phyloP scores from a whole-genome alignment of 2,113 vertebrate species.

The Etheostoma spectabile region DNA sequence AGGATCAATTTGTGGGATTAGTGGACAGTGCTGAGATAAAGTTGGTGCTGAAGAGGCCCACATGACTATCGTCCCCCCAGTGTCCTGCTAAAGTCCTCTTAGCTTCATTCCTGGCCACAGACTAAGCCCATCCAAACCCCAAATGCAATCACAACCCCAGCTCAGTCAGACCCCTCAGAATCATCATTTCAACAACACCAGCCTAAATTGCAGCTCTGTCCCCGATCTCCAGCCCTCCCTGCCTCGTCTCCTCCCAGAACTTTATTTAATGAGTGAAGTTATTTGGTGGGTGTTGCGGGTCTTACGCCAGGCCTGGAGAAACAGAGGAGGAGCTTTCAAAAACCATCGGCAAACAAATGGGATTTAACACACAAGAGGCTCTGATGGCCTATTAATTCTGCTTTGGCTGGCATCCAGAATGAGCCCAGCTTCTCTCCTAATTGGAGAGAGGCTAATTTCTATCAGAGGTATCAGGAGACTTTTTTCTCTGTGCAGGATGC shows the following conservation, averaged over 20 bases:
- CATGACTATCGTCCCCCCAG: constrained; percentile 53
- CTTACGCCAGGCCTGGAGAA: constrained; percentile 81
- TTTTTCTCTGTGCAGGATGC: constrained; percentile 86
- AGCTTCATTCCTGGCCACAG: constrained; percentile 64
- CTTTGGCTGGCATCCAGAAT: constrained; percentile 91
- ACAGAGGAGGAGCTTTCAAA: constrained; percentile 88
- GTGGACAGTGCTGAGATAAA: constrained; percentile 71
- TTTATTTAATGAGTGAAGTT: constrained; percentile 85
- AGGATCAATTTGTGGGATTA: constrained; percentile 79
- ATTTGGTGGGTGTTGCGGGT: constrained; percentile 77
- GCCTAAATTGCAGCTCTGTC: constrained; percentile 53
- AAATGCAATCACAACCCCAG: constrained; percentile 67
- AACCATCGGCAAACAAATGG: constrained; percentile 91
- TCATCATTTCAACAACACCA: constrained; percentile 57
- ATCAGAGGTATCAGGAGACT: constrained; percentile 92
- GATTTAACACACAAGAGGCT: constrained; percentile 94
- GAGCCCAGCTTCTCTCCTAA: constrained; percentile 91
- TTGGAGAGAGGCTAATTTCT: constrained; percentile 92
- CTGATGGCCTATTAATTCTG: constrained; percentile 96
- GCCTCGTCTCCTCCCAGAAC: constrained; percentile 74
- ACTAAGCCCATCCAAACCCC: constrained; percentile 70
- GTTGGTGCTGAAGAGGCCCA: constrained; percentile 69
- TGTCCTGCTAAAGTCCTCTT: constrained; percentile 72
- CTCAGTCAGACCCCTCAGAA: constrained; percentile 54
- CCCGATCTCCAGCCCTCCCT: constrained; percentile 62